Conservation (phyloP, 2,888 invertebrate species). For the Aricia artaxerxes region DNA sequence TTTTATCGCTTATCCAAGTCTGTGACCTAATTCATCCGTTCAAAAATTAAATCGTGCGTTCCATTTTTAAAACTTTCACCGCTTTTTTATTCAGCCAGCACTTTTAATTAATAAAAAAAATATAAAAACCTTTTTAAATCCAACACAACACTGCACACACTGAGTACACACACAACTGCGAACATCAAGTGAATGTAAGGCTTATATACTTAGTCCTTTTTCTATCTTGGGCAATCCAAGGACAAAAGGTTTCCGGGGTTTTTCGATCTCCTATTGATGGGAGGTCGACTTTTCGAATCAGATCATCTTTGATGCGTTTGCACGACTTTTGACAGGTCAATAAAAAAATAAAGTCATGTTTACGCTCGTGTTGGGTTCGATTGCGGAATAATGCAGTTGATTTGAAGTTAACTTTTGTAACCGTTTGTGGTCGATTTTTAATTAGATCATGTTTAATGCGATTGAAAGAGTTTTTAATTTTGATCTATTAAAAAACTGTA, state of each 20-base stretch:
- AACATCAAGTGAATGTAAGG: slow-evolving; percentile 38
- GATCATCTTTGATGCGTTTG: slow-evolving; percentile 14
- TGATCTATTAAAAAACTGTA: too few relatives aligned
- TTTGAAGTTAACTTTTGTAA: background rate
- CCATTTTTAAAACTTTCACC: background rate
- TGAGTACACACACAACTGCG: slow-evolving; percentile 36
- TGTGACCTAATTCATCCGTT: background rate
- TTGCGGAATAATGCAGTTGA: background rate
- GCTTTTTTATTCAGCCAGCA: slow-evolving; percentile 8
- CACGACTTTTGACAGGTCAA: slow-evolving; percentile 9
- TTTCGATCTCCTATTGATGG: slow-evolving; percentile 36
- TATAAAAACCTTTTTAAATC: slow-evolving; percentile 36
- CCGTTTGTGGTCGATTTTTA: background rate
- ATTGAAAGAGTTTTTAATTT: too few relatives aligned
- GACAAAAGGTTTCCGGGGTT: slow-evolving; percentile 43
- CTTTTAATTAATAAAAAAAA: slow-evolving; percentile 34
- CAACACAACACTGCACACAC: slow-evolving; percentile 37
- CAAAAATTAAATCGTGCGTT: background rate
- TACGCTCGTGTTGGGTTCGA: too few relatives aligned
- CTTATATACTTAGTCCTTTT: slow-evolving; percentile 59
- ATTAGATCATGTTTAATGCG: background rate
- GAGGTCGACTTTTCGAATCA: slow-evolving; percentile 13
- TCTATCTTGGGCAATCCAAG: slow-evolving; percentile 43
- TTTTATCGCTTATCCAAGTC: background rate
- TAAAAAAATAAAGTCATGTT: background rate